These are phyloP conservation scores for Solenopsis invicta DNA, from an alignment of 1,140 invertebrate species.

Conservation along the genomic window DNA sequence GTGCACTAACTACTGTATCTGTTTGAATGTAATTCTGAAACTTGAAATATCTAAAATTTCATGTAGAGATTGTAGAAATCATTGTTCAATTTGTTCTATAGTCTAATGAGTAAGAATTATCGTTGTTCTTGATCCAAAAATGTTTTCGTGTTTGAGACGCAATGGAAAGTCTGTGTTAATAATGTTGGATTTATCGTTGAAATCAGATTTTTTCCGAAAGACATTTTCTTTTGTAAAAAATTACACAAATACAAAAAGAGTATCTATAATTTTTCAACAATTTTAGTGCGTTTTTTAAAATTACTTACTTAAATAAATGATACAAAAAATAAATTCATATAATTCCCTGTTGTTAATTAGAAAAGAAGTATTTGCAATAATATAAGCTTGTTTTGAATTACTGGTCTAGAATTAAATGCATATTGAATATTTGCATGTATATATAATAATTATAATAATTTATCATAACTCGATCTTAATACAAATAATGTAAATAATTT, in stretches of 20 bases:
- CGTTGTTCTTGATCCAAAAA: conserved; percentile 4
- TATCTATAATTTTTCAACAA: background rate
- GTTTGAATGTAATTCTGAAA: conserved; percentile 23
- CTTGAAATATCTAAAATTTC: conserved; percentile 63
- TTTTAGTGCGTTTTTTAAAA: background rate
- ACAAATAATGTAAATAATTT: background rate
- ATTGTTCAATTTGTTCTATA: conserved; percentile 57
- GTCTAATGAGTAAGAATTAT: conserved; percentile 32
- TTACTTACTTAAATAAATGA: background rate
- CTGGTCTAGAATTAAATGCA: background rate
- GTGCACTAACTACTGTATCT: conserved; percentile 40
- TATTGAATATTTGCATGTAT: background rate
- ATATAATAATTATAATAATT: background rate
- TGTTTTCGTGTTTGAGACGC: background rate
- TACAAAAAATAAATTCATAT: background rate
- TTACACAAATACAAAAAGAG: background rate
- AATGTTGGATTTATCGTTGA: background rate
- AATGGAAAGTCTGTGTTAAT: background rate
- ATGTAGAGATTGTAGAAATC: conserved; percentile 31
- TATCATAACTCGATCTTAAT: background rate
- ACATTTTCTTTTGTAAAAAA: background rate
- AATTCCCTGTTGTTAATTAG: background rate
- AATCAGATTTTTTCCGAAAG: background rate
- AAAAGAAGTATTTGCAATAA: background rate
- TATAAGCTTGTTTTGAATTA: background rate